Conservation (phyloP, 2,888 invertebrate genomes). For the Drosophila rellima region DNA sequence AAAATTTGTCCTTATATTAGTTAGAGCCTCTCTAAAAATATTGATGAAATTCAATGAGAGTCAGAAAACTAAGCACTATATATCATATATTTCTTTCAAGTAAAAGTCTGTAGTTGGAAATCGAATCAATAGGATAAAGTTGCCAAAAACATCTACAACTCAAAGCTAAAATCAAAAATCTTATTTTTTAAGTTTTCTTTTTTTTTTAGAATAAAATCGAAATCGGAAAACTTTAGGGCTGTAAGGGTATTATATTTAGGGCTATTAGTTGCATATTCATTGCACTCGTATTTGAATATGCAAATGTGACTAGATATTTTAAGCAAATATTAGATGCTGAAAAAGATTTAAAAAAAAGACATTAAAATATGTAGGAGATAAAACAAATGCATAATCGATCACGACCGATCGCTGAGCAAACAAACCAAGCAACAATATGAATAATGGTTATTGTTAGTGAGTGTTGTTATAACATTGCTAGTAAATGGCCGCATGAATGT, state of each 20-base stretch:
- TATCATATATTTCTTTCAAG: too few relatives aligned
- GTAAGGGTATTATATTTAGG: neutral
- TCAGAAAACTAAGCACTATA: too few relatives aligned
- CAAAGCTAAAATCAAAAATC: too few relatives aligned
- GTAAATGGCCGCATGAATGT: conserved; percentile 13
- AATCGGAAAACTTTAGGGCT: neutral
- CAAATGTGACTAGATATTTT: conserved; percentile 6
- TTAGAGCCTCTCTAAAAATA: too few relatives aligned
- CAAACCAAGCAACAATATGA: conserved; percentile 51
- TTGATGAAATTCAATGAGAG: too few relatives aligned
- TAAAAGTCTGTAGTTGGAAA: too few relatives aligned
- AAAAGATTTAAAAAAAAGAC: conserved; percentile 3
- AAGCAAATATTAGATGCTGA: conserved; percentile 16
- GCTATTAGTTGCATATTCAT: neutral
- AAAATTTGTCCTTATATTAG: too few relatives aligned
- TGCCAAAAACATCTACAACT: too few relatives aligned
- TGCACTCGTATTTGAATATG: conserved; percentile 11
- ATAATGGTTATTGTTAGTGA: conserved; percentile 52
- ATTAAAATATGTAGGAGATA: neutral
- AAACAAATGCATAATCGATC: conserved; percentile 65
- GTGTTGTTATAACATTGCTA: conserved; percentile 13
- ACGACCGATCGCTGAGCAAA: conserved; percentile 68
- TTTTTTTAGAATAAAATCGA: neutral
- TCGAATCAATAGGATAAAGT: too few relatives aligned
- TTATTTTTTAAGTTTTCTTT: too few relatives aligned